Evolutionary conservation across 2,888 invertebrate species (phyloP), one percentile per base, ranked within the genome.

Genomic region (Danaus chrysippus): DNA sequence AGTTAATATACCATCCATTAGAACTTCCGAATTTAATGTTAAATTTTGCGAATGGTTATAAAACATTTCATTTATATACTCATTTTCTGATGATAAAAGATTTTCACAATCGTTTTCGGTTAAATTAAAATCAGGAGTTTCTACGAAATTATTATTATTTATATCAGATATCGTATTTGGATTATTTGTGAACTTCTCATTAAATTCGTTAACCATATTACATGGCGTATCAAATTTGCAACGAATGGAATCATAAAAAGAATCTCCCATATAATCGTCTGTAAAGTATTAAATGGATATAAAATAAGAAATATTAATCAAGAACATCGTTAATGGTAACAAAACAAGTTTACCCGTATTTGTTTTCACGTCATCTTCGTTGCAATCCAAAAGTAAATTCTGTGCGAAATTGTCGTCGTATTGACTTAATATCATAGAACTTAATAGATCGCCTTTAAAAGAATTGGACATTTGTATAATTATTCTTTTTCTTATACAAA

Each of bases 351-450:
- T 34, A 34, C 23, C 23, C 23, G 23, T 34, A 34, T 6, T 34
- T 34, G 8, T 34, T 5, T 34, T 34, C 23, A 10, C n/a, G n/a
- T 41, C n/a, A n/a, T 60, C 34, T 42, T 54, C 42, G 55, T 44
- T 13, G 23, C 23, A 49, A 17, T 34, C 23, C 23, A 17, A 57
- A 54, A 54, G 10, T 1, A 55, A 59, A 42, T 42, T 54, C 17
- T 44, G 54, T 44, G 71, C 75, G 56, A 78, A 77, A 74, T 78
- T 79, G 68, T 79, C 77, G 60, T 83, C 78, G 63, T 76, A 82
- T 59, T 76, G 78, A 70, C 70, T 76, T 9, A 79, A 81, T 62
- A 84, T 73, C 56, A 79, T 76, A 54, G 75, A 70, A 17, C 68
- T 67, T 49, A 75, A 69, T 65, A 62, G 72, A 74, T 66, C 44